A percentile compares a stretch with the other conserved stretches of the same genome.
Evolutionary conservation across 2,888 invertebrate genomes (phyloP).

Genomic region (Euphydryas editha): DNA sequence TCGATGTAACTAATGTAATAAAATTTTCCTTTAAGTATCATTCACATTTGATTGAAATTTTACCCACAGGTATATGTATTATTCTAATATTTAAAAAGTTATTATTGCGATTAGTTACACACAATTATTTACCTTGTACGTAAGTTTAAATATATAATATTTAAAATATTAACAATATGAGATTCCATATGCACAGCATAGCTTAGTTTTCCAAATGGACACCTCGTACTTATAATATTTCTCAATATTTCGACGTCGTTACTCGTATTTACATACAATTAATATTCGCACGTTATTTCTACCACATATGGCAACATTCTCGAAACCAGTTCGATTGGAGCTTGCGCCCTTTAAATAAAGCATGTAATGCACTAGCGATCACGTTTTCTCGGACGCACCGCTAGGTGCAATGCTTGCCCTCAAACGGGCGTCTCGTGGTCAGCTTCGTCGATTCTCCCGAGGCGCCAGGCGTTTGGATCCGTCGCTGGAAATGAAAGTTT

Average conservation of each 20-base stretch:
- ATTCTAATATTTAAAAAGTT: background rate
- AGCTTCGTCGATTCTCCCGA: conserved; percentile 91
- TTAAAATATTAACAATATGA: background rate
- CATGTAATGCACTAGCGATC: conserved; percentile 52
- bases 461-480: conserved; percentile 91
- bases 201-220: conserved; percentile 1
- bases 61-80: background rate
- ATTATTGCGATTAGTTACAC: background rate
- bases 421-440: conserved; percentile 92
- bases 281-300: conserved; percentile 14
- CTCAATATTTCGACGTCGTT: background rate
- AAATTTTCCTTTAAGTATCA: background rate
- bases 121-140: background rate
- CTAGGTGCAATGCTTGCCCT: conserved; percentile 74
- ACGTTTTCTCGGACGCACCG: conserved; percentile 59
- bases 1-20: background rate
- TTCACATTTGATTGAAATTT: too few relatives aligned
- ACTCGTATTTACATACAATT: background rate
- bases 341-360: conserved; percentile 15
- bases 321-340: conserved; percentile 21
- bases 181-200: background rate
- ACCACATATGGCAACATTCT: conserved; percentile 19
- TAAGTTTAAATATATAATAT: background rate
- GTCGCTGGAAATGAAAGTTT: conserved; percentile 74
- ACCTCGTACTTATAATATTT: background rate